These are phyloP conservation scores for Drepanosiphum platanoidis DNA, from an alignment of 2,888 invertebrate species.

Conservation along the genomic window DNA sequence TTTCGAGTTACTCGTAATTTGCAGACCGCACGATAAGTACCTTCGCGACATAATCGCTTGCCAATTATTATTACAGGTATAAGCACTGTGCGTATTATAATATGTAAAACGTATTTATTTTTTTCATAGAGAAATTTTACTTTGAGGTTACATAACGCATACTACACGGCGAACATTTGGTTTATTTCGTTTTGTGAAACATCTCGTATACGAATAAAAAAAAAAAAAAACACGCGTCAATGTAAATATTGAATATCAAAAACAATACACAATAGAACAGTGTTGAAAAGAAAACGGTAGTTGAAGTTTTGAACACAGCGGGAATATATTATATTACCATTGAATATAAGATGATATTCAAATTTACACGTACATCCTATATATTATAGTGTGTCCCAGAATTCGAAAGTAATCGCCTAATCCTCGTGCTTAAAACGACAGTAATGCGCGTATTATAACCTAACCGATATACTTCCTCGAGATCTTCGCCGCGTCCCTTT, in stretches of 20 bases:
- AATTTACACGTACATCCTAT: constrained; percentile 1
- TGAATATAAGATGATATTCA: constrained; percentile 4
- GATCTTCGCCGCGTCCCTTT: too few relatives aligned
- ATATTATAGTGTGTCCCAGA: not conserved
- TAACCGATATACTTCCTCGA: too few relatives aligned
- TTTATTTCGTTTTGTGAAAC: not conserved
- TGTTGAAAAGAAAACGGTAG: not conserved
- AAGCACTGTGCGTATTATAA: not conserved
- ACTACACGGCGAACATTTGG: not conserved
- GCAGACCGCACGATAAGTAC: too few relatives aligned
- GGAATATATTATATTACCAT: constrained; percentile 18
- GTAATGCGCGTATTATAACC: too few relatives aligned
- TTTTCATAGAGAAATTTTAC: not conserved
- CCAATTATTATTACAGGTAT: too few relatives aligned
- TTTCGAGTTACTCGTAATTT: too few relatives aligned
- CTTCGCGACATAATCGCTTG: too few relatives aligned
- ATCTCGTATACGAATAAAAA: not conserved
- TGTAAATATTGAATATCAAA: not conserved
- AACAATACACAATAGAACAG: not conserved
- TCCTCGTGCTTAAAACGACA: too few relatives aligned
- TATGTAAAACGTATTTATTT: too few relatives aligned
- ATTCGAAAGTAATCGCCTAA: constrained; percentile 19
- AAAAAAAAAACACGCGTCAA: not conserved
- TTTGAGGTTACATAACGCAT: not conserved
- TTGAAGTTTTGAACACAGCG: constrained; percentile 5